These are phyloP conservation scores for Melanostigma gelatinosum DNA, from an alignment of 2,113 vertebrate species.

Conservation along the genomic window DNA sequence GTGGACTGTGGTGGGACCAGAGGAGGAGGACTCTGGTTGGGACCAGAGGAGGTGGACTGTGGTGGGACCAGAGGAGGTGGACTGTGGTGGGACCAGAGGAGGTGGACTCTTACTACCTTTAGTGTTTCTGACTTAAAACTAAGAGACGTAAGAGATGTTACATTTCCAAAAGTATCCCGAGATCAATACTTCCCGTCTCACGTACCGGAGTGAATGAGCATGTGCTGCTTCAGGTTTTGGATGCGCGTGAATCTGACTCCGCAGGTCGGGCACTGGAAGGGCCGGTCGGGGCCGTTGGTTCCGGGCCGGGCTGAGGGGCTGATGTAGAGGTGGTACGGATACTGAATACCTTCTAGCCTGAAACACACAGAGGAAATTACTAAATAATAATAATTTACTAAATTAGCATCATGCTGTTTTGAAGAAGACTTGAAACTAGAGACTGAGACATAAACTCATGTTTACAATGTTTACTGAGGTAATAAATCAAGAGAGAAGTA, in stretches of 20 bases:
- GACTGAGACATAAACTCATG: too few relatives aligned
- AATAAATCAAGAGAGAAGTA: too few relatives aligned
- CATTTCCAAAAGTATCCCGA: not conserved
- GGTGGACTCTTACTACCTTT: too few relatives aligned
- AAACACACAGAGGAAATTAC: conserved; percentile 37
- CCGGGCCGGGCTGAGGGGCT: conserved; percentile 94
- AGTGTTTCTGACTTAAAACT: not conserved
- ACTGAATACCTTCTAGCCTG: conserved; percentile 96
- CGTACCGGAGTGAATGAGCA: conserved; percentile 99
- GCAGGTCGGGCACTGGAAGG: conserved; percentile 97
- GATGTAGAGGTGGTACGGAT: conserved; percentile 97
- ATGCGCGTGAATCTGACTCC: conserved; percentile 98
- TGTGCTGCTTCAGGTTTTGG: conserved; percentile 99
- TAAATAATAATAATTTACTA: too few relatives aligned
- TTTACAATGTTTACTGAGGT: too few relatives aligned
- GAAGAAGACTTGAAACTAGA: too few relatives aligned
- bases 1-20: too few relatives aligned
- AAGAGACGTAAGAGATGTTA: not conserved
- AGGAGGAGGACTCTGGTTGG: too few relatives aligned
- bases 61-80: too few relatives aligned
- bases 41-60: too few relatives aligned
- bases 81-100: too few relatives aligned
- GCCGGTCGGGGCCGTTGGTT: conserved; percentile 94
- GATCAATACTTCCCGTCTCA: not conserved
- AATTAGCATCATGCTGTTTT: too few relatives aligned